Base-by-base conservation (phyloP, 1,140 invertebrate genomes). In the Augochlora pura region DNA sequence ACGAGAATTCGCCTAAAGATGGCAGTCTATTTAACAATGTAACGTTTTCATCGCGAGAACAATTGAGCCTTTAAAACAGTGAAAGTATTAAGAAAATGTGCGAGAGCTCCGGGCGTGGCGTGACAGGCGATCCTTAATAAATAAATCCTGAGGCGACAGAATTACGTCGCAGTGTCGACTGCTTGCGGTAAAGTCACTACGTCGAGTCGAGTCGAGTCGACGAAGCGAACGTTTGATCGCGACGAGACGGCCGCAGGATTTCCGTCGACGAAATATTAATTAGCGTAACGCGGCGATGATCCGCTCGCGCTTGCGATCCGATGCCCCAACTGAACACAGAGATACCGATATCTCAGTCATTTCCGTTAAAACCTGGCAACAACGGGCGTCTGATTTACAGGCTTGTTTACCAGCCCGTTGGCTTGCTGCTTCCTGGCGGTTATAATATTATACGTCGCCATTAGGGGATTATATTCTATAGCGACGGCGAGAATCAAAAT, bases 401-500 rank as follows among this genome's bases (percentile, higher is more conserved):
- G 21, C 68, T 42, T 65, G 60, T 71, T 64, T 78, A 46, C 46
- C 54, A 49, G 49, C 27, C 27, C 39, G 25, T 16, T 52, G 21
- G 49, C 49, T 32, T 52, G 16, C 49, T 52, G 16, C 49, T 21
- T 21, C 0, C n/a, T 18, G 59, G 14, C 21, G 32, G 2, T n/a
- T 27, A 27, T 64, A 27, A 77, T 71, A 64, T 27, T 54, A 42
- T 71, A 64, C 8, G 8, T 27, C 12, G 38, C n/a, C 23, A 23
- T 78, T 65, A 57, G 32, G 12, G 18, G 46, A n/a, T 21, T 49
- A 62, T 69, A 71, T 68, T 52, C 49, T 16, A 46, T 32, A 16
- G 21, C 25, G 49, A 39, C 46, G 49, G 25, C 32, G 42, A 39
- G 68, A 71, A 46, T 64, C 46, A 54, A 84, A 80, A 84, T 49